Percentiles rank a stretch among this genome's conserved stretches.
Evolutionary conservation across 2,797 vertebrate species (phyloP).

Genomic region (Borostomias antarcticus): DNA sequence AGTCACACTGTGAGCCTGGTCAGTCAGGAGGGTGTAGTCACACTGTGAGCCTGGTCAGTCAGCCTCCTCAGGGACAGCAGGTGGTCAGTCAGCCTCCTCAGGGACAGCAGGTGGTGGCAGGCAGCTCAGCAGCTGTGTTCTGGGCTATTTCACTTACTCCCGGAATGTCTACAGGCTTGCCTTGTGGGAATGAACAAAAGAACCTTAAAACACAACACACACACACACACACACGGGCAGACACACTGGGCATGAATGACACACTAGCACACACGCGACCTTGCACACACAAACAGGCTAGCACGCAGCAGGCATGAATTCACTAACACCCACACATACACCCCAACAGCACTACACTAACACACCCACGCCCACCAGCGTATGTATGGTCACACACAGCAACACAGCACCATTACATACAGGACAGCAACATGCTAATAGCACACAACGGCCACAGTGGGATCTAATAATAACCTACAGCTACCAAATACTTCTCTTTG

Average conservation of each 20-base stretch:
- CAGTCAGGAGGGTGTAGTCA: too few relatives aligned
- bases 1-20: too few relatives aligned
- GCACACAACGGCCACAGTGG: too few relatives aligned
- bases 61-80: too few relatives aligned
- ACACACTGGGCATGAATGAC: background rate
- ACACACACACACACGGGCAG: slow-evolving; percentile 12
- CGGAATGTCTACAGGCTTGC: slow-evolving; percentile 44
- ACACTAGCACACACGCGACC: background rate
- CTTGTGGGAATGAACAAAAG: slow-evolving; percentile 15
- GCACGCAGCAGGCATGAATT: background rate
- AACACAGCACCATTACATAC: too few relatives aligned
- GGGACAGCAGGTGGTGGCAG: background rate
- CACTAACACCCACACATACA: background rate
- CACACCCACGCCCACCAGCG: too few relatives aligned
- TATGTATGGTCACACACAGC: too few relatives aligned
- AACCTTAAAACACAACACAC: background rate
- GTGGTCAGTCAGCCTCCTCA: slow-evolving; percentile 5
- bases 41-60: too few relatives aligned
- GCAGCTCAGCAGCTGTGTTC: slow-evolving; percentile 32
- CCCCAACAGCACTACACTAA: background rate
- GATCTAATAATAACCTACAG: too few relatives aligned
- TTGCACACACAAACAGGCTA: slow-evolving; percentile 8
- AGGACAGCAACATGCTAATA: too few relatives aligned
- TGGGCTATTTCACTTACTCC: slow-evolving; percentile 38
- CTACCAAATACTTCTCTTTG: too few relatives aligned